These are phyloP conservation scores for Oncorhynchus keta DNA, from an alignment of 2,113 vertebrate species.

Conservation along the genomic window DNA sequence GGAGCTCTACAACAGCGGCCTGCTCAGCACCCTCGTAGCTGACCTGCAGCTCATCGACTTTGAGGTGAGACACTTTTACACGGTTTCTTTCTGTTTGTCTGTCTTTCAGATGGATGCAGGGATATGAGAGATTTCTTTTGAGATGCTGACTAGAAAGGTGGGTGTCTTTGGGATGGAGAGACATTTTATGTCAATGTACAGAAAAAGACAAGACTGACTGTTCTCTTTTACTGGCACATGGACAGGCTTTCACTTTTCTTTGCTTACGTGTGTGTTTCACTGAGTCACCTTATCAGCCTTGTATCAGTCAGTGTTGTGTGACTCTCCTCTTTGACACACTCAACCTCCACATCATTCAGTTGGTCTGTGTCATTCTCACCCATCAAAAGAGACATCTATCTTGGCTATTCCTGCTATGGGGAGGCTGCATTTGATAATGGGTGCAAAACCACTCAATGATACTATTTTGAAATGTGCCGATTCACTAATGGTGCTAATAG, in stretches of 20 bases:
- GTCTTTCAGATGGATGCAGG: not conserved
- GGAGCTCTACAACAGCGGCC: conserved; percentile 92
- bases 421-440: not conserved
- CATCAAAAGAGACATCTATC: not conserved
- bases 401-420: not conserved
- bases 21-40: conserved; percentile 86
- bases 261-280: conserved; percentile 3
- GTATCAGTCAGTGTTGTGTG: conserved; percentile 46
- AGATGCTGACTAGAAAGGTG: too few relatives aligned
- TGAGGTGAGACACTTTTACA: conserved; percentile 75
- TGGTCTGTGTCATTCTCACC: not conserved
- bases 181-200: too few relatives aligned
- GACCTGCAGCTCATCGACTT: conserved; percentile 95
- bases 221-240: too few relatives aligned
- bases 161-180: too few relatives aligned
- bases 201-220: too few relatives aligned
- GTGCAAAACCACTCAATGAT: too few relatives aligned
- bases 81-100: not conserved
- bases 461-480: too few relatives aligned
- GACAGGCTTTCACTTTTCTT: too few relatives aligned
- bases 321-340: conserved; percentile 33
- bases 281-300: conserved; percentile 54
- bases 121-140: not conserved
- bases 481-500: not conserved
- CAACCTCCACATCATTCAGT: conserved; percentile 2